These are phyloP conservation scores for Ptychoptera contaminata DNA, from an alignment of 2,888 invertebrate species.

Conservation along the genomic window DNA sequence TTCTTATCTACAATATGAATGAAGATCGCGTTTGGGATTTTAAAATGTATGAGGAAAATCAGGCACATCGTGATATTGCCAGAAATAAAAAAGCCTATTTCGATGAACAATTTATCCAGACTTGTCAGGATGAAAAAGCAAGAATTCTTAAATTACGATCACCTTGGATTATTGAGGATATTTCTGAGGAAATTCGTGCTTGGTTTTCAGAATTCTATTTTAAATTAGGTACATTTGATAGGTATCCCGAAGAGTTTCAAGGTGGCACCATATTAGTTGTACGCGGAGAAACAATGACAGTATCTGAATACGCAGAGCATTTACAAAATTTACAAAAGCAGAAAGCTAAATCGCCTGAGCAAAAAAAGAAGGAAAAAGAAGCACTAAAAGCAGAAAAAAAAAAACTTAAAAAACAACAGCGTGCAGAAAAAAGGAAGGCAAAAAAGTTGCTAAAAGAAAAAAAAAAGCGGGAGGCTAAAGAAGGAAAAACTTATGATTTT, in stretches of 20 bases:
- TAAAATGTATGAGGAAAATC: conserved; percentile 14
- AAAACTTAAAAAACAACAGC: conserved; percentile 15
- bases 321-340: conserved; percentile 15
- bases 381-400: conserved; percentile 21
- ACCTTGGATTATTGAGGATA: conserved; percentile 49
- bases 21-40: conserved; percentile 25
- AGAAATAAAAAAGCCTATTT: conserved; percentile 13
- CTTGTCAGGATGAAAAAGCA: conserved; percentile 31
- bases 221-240: conserved; percentile 25
- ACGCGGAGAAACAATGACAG: conserved; percentile 28
- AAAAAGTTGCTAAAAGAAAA: conserved; percentile 4
- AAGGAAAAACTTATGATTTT: conserved; percentile 13
- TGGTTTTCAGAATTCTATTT: conserved; percentile 53
- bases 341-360: conserved; percentile 10
- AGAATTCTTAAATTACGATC: conserved; percentile 32
- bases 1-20: conserved; percentile 29
- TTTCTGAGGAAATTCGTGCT: conserved; percentile 54
- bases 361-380: conserved; percentile 19
- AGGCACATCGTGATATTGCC: neutral
- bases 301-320: conserved; percentile 26
- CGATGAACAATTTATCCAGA: conserved; percentile 24
- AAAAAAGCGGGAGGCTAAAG: conserved; percentile 16
- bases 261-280: conserved; percentile 35
- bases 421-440: conserved; percentile 17
- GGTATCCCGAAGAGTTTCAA: conserved; percentile 33